A percentile compares a stretch with the other conserved stretches of the same genome.
Evolutionary conservation across 2,888 invertebrate species (phyloP).

Genomic region (Eupelmus urozonus): DNA sequence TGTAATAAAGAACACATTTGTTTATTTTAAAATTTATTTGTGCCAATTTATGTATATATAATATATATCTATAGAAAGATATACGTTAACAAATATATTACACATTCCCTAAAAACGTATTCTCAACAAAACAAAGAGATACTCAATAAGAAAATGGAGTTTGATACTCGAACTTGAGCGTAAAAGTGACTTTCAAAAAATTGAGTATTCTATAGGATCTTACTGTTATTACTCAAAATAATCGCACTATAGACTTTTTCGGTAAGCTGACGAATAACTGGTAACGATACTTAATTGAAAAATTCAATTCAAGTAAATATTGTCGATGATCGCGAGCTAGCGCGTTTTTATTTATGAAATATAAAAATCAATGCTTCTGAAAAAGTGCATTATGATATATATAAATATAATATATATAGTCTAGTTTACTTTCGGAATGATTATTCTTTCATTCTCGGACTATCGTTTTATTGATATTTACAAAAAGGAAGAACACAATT

Average conservation of each 20-base stretch:
- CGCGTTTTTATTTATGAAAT: conserved; percentile 53
- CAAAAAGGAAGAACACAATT: conserved; percentile 59
- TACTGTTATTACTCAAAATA: conserved; percentile 38
- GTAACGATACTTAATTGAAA: conserved; percentile 54
- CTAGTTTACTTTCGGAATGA: conserved; percentile 58
- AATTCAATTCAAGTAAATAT: conserved; percentile 60
- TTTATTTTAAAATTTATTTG: conserved; percentile 61
- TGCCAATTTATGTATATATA: conserved; percentile 59
- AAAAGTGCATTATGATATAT: conserved; percentile 54
- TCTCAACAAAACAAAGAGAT: conserved; percentile 43
- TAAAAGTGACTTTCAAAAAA: conserved; percentile 34
- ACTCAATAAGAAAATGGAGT: conserved; percentile 36
- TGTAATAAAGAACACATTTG: conserved; percentile 9
- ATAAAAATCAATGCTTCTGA: conserved; percentile 59
- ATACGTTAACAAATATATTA: conserved; percentile 61
- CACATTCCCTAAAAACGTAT: conserved; percentile 57
- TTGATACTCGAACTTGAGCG: conserved; percentile 33
- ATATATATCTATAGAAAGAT: conserved; percentile 58
- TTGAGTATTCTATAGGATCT: conserved; percentile 56
- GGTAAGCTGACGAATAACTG: conserved; percentile 50
- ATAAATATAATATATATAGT: conserved; percentile 55
- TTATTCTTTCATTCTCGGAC: conserved; percentile 53
- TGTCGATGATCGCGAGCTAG: conserved; percentile 52
- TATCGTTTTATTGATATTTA: conserved; percentile 52
- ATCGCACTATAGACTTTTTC: conserved; percentile 36